Base-by-base conservation (phyloP, 2,888 invertebrate genomes). In the Ophion costatus region DNA sequence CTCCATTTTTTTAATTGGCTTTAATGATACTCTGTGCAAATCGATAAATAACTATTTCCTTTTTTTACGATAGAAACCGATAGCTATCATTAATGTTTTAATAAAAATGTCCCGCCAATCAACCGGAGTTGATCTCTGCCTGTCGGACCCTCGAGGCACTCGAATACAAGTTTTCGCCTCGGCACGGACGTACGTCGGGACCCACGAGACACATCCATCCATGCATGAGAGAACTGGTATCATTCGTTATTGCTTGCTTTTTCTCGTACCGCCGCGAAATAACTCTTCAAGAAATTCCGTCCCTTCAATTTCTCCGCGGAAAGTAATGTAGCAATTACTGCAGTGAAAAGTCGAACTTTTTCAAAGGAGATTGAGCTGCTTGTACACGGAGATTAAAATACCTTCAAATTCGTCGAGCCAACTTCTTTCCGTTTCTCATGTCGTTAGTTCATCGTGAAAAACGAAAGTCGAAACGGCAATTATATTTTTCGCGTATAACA, bases 201-300 rank as follows among this genome's bases (percentile, higher is more conserved):
- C 56, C 14, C 14, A 57, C 38, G 56, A 63, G 17, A 24, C 63
- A 14, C 45, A 64, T 69, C 2, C 59, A 29, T 38, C 56, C n/a
- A 42, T 42, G 63, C 56, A 56, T 70, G 20, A 42, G 69, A 56
- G 20, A 81, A 81, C 81, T 45, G 75, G 81, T 80, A 74, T 63
- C 10, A 38, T 74, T 38, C 33, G 38, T 75, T 45, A 63, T 64
- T 64, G 75, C 51, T 75, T n/a, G 6, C 0, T 61, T 74, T 24
- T 59, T 24, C 22, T 75, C 5, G n/a, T 51, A 51, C 45, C 51
- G 51, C 14, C n/a, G n/a, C 51, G 29, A 42, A 61, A 61, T 51
- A 17, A 51, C 17, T 17, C 61, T 66, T n/a, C 67, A 24, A 17
- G 61, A 74, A 56, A 74, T 69, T 74, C 74, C 45, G 42, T 59